Conservation (phyloP, 1,140 invertebrate species). For the Metaphire vulgaris region DNA sequence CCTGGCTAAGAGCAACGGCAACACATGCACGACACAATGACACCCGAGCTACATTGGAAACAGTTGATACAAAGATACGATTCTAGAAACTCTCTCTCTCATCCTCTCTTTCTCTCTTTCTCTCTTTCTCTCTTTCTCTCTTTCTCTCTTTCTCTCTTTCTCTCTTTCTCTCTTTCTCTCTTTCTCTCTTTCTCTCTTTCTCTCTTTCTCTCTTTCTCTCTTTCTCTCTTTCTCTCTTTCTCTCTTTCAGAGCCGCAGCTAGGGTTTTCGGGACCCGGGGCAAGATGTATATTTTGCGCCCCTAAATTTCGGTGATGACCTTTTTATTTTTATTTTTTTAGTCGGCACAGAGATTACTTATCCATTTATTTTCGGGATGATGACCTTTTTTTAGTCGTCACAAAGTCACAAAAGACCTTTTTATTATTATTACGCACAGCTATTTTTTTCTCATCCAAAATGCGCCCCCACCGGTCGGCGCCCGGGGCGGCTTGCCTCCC, state of each 20-base stretch:
- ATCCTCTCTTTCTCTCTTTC: neutral
- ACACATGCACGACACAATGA: too few relatives aligned
- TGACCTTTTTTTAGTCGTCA: neutral
- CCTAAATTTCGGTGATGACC: too few relatives aligned
- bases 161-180: neutral
- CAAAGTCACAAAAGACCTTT: too few relatives aligned
- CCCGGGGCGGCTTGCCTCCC: too few relatives aligned
- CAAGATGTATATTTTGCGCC: too few relatives aligned
- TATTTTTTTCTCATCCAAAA: too few relatives aligned
- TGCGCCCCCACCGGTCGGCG: too few relatives aligned
- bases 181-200: neutral
- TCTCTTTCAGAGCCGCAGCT: neutral
- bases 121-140: neutral
- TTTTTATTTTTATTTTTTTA: neutral
- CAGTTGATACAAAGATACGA: too few relatives aligned
- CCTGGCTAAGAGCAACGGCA: too few relatives aligned
- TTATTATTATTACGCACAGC: too few relatives aligned
- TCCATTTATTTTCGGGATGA: neutral
- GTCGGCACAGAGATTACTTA: neutral
- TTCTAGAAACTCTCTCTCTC: neutral
- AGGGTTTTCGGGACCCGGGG: too few relatives aligned
- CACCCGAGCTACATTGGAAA: too few relatives aligned
- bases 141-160: neutral
- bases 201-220: neutral
- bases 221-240: neutral